Evolutionary conservation across 2,113 vertebrate species (phyloP).

Genomic region (Atractosteus spatula): DNA sequence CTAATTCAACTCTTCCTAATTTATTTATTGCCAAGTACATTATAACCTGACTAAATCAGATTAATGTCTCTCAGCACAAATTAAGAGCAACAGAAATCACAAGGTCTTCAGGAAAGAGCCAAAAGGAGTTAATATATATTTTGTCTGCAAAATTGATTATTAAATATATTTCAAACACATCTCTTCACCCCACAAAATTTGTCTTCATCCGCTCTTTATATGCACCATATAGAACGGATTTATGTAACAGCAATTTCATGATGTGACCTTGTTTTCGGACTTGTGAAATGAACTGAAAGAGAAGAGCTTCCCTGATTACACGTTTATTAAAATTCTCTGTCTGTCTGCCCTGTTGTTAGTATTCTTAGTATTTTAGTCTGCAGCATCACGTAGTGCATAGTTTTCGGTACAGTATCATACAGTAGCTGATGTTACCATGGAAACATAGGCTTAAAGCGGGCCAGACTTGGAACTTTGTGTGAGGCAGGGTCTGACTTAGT

Average conservation of each 20-base stretch:
- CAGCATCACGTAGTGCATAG: conserved; percentile 32
- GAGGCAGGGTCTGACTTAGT: conserved; percentile 27
- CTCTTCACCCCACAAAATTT: too few relatives aligned
- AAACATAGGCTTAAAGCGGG: conserved; percentile 42
- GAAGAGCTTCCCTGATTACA: not conserved
- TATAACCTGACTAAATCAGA: too few relatives aligned
- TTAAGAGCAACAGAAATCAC: too few relatives aligned
- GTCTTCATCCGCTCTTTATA: not conserved
- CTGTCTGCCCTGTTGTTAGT: conserved; percentile 24
- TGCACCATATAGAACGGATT: not conserved
- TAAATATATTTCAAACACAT: too few relatives aligned
- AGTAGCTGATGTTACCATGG: conserved; percentile 40
- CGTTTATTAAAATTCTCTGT: conserved; percentile 18
- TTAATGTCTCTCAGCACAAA: too few relatives aligned
- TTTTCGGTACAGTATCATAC: conserved; percentile 34
- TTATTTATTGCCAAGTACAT: too few relatives aligned
- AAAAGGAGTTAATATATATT: too few relatives aligned
- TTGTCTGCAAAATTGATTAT: too few relatives aligned
- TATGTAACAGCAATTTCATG: not conserved
- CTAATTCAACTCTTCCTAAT: too few relatives aligned
- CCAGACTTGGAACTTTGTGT: conserved; percentile 35
- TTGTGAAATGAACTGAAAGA: not conserved
- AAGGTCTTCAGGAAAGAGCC: too few relatives aligned
- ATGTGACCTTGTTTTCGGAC: not conserved
- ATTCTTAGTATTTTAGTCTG: conserved; percentile 29